Evolutionary conservation across 2,797 vertebrate genomes (phyloP), one percentile per base, ranked within the genome.

Genomic region (Darevskia nairensis): DNA sequence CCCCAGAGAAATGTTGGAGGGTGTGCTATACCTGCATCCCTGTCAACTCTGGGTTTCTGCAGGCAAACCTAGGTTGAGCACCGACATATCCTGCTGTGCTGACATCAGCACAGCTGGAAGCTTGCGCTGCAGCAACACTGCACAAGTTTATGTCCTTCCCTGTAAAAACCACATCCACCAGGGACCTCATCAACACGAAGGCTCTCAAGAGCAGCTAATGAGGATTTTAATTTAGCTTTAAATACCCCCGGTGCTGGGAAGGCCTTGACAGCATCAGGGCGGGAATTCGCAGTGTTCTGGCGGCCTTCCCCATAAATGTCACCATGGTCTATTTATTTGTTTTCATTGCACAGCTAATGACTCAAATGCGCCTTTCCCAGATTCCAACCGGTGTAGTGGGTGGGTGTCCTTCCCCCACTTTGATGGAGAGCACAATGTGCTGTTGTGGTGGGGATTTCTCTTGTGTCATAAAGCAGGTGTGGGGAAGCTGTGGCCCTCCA

Each of bases 251-350:
- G 90, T 93, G 91, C 94, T 94, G 91, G 91, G 89, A 85, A 93
- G 90, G 88, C 89, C 93, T 95, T 94, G 95, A 94, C 64, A 2
- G 93, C 93, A 94, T 93, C 93, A 87, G 92, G 84, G 81, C 2
- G 90, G 91, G 91, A 92, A 94, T 88, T 87, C 91, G 94, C 79
- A 1, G 91, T 88, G 93, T 91, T 92, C 94, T 95, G 94, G 92
- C 1, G 88, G 92, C 89, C 93, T 91, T 95, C 92, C 91, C 91
- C 90, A 85, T 94, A 95, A 95, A 95, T 95, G 94, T 94, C 95
- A 95, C 88, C 13, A 88, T 59, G 21, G 89, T 41, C 0, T 92
- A 90, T 95, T 95, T 94, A 94, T 95, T 95, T 91, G 91, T 81
- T 94, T 95, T 94, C 91, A 91, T 89, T 94, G 93, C 32, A 2